Percentiles rank a stretch among this genome's conserved stretches.
Evolutionary conservation across 1,140 invertebrate species (phyloP).

Genomic region (Halyomorpha halys): DNA sequence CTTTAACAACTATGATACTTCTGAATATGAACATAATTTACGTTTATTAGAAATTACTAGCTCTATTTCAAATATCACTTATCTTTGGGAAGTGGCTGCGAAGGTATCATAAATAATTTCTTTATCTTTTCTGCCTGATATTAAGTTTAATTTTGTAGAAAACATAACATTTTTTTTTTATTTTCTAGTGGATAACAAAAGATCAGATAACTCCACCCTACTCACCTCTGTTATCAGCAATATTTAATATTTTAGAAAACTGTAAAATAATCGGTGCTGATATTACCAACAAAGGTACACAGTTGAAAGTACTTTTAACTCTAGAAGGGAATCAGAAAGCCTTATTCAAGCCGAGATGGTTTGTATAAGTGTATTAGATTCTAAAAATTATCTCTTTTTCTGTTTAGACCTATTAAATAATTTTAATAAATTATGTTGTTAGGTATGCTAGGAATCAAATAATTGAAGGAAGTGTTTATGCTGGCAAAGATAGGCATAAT

Average conservation of each 20-base stretch:
- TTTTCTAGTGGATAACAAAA: slow-evolving; percentile 53
- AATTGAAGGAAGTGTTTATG: slow-evolving; percentile 69
- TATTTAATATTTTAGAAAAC: slow-evolving; percentile 56
- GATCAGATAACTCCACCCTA: slow-evolving; percentile 22
- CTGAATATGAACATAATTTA: slow-evolving; percentile 9
- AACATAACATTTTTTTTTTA: slow-evolving; percentile 10
- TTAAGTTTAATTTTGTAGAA: neutral
- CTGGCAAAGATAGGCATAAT: slow-evolving; percentile 81
- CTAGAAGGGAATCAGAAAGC: slow-evolving; percentile 67
- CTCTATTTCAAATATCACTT: neutral
- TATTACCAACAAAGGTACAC: slow-evolving; percentile 70
- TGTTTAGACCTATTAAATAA: neutral
- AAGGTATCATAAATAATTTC: slow-evolving; percentile 3
- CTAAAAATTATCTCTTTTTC: neutral
- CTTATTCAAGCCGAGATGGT: slow-evolving; percentile 84
- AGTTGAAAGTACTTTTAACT: slow-evolving; percentile 73
- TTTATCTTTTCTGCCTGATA: no score
- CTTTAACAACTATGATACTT: neutral
- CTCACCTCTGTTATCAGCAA: slow-evolving; percentile 52
- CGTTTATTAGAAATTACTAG: slow-evolving; percentile 6
- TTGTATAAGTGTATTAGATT: slow-evolving; percentile 18
- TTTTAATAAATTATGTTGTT: slow-evolving; percentile 8
- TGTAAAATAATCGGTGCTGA: slow-evolving; percentile 62
- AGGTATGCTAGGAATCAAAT: slow-evolving; percentile 63
- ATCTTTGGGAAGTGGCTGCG: slow-evolving; percentile 17